Conservation (phyloP, 2,797 vertebrate species). For the Natrix natrix region DNA sequence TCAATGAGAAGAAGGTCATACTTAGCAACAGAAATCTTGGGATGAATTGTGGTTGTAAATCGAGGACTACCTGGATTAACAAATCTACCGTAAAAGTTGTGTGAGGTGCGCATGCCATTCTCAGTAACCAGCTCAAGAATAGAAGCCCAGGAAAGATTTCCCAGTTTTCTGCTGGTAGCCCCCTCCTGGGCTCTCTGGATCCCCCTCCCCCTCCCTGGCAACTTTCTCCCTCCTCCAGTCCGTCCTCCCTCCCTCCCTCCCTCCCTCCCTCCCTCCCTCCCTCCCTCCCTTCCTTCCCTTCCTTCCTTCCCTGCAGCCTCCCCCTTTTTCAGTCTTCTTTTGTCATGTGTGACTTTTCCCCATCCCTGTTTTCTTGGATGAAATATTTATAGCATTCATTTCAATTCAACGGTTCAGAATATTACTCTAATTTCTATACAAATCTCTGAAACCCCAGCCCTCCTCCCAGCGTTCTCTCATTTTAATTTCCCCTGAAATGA, state of each 20-base stretch:
- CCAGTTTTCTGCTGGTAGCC: neutral
- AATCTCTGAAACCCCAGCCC: neutral
- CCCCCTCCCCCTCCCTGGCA: too few relatives aligned
- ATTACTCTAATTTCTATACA: neutral
- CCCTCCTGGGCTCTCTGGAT: neutral
- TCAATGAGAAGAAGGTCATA: neutral
- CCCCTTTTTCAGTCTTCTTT: neutral
- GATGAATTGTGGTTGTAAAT: neutral
- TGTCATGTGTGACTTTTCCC: neutral
- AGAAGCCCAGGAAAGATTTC: neutral
- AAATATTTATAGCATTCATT: neutral
- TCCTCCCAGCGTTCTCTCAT: neutral
- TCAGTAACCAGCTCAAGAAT: neutral
- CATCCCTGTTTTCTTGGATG: neutral
- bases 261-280: too few relatives aligned
- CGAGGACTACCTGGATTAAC: neutral
- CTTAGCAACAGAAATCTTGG: neutral
- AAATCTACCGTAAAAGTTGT: neutral
- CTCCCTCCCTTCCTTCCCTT: neutral
- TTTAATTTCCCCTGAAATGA: neutral
- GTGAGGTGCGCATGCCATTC: neutral
- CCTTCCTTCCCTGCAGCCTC: neutral
- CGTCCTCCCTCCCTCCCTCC: neutral
- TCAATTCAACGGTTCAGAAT: neutral
- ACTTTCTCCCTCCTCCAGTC: neutral